A percentile compares a stretch with the other conserved stretches of the same genome.
Conservation (phyloP, 2,797 vertebrate species). For the Nannoperca obscura region DNA sequence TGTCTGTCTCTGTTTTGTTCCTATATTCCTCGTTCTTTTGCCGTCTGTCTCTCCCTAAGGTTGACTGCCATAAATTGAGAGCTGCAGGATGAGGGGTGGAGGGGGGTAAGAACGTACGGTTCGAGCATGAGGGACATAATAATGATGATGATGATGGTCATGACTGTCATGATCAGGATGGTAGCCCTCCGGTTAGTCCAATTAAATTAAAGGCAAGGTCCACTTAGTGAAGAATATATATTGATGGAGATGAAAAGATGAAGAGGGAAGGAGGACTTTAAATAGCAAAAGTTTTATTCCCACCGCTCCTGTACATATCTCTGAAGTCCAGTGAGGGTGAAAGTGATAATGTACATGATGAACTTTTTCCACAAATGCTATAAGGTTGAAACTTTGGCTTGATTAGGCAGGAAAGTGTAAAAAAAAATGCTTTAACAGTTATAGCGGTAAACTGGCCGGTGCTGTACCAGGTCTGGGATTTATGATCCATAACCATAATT, state of each 20-base stretch:
- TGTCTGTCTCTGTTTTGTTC: constrained; percentile 38
- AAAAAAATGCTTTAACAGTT: constrained; percentile 11
- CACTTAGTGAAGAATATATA: constrained; percentile 9
- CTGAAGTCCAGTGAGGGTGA: background rate
- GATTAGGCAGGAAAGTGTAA: background rate
- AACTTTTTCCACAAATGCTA: background rate
- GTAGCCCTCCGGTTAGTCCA: constrained; percentile 34
- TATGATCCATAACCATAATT: constrained; percentile 33
- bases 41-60: constrained; percentile 34
- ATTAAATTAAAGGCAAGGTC: constrained; percentile 24
- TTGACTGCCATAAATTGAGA: constrained; percentile 54
- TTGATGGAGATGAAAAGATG: background rate
- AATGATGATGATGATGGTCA: constrained; percentile 10
- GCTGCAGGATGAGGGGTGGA: background rate
- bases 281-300: background rate
- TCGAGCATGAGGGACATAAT: constrained; percentile 36
- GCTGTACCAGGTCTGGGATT: constrained; percentile 32
- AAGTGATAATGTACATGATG: constrained; percentile 11
- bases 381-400: background rate
- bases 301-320: background rate
- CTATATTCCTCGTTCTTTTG: constrained; percentile 11
- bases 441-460: background rate
- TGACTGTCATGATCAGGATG: constrained; percentile 4
- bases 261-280: background rate
- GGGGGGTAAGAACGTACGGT: background rate